Percentiles rank a stretch among this genome's conserved stretches.
phyloP scores from a whole-genome alignment of 2,888 invertebrate species.

The Myathropa florea region DNA sequence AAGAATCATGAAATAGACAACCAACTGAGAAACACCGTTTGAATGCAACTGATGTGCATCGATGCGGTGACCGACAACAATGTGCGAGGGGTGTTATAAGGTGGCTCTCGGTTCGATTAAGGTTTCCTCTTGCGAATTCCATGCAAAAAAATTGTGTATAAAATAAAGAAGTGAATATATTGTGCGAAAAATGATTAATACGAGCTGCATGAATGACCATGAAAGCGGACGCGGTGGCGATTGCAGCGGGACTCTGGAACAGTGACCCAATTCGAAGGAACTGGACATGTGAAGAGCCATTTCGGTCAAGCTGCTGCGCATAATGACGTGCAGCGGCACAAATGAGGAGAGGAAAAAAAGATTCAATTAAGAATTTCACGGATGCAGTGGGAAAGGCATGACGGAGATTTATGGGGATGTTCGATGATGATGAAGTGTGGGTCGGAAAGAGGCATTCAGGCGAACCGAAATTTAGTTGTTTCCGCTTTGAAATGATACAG shows the following conservation, averaged over 20 bases:
- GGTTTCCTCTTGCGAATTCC: slow-evolving; percentile 9
- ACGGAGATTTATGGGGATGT: slow-evolving; percentile 18
- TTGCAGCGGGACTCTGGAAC: slow-evolving; percentile 63
- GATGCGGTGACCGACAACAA: slow-evolving; percentile 61
- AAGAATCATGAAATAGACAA: slow-evolving; percentile 25
- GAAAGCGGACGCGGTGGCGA: slow-evolving; percentile 21
- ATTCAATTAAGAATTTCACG: slow-evolving; percentile 35
- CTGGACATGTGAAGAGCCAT: slow-evolving; percentile 51
- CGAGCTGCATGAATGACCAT: slow-evolving; percentile 57
- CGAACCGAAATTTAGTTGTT: no score
- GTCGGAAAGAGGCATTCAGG: slow-evolving; percentile 43
- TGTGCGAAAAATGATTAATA: slow-evolving; percentile 48
- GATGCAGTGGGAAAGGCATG: background rate
- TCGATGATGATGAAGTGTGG: slow-evolving; percentile 7
- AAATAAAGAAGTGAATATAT: slow-evolving; percentile 39
- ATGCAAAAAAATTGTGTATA: slow-evolving; percentile 2
- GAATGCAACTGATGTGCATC: slow-evolving; percentile 71
- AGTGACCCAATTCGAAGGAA: slow-evolving; percentile 52
- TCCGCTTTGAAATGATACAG: no score
- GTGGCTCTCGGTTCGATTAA: slow-evolving; percentile 55
- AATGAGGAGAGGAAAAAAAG: background rate
- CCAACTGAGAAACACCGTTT: slow-evolving; percentile 62
- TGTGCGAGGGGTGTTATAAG: slow-evolving; percentile 53
- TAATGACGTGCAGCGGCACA: background rate
- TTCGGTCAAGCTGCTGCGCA: slow-evolving; percentile 37